These are phyloP conservation scores for Mythimna lalbum DNA, from an alignment of 2,888 invertebrate genomes.

Conservation along the genomic window DNA sequence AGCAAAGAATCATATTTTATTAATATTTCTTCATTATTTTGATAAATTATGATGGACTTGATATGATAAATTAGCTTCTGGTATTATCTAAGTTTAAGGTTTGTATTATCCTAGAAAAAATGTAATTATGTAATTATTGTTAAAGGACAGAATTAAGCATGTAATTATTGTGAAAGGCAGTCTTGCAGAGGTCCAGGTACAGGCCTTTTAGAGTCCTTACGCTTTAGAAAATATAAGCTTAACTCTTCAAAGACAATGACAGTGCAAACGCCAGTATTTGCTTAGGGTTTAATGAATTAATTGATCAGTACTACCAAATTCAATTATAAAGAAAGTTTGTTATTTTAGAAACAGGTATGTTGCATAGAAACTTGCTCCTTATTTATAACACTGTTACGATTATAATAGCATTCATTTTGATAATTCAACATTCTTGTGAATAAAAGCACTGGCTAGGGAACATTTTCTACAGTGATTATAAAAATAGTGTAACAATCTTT, in stretches of 20 bases:
- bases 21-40: neutral
- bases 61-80: neutral
- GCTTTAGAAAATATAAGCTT: neutral
- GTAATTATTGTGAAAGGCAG: neutral
- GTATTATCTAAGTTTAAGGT: too few relatives aligned
- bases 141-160: neutral
- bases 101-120: neutral
- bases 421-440: neutral
- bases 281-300: too few relatives aligned
- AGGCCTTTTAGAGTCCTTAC: too few relatives aligned
- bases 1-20: neutral
- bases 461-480: neutral
- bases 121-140: neutral
- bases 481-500: neutral
- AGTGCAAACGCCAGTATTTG: too few relatives aligned
- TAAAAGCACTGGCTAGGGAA: neutral
- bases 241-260: too few relatives aligned
- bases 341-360: neutral
- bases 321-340: neutral
- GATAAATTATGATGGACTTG: neutral
- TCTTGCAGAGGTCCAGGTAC: neutral
- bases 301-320: neutral
- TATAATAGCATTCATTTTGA: neutral
- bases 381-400: neutral
- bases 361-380: neutral